These are phyloP conservation scores for Bombus waltoni DNA, from an alignment of 1,140 invertebrate genomes.

Conservation along the genomic window DNA sequence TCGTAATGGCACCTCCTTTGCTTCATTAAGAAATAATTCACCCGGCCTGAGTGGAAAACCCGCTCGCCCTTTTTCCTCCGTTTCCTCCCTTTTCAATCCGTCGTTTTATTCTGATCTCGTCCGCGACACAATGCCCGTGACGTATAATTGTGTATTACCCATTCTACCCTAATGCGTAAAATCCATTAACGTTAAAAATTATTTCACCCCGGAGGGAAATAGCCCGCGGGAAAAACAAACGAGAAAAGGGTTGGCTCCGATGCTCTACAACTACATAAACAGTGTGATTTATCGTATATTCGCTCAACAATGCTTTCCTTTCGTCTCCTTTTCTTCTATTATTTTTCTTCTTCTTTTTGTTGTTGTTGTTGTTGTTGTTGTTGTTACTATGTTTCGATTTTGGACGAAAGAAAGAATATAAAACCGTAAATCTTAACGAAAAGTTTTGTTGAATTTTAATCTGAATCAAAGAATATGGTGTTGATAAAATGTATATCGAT, in stretches of 20 bases:
- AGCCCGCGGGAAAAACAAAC: no score
- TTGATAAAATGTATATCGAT: no score
- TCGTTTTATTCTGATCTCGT: slow-evolving; percentile 18
- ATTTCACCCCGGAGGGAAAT: background rate
- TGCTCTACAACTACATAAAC: background rate
- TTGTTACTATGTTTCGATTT: no score
- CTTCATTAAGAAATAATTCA: slow-evolving; percentile 35
- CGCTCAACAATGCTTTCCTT: background rate
- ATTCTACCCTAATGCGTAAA: background rate
- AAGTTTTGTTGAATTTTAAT: no score
- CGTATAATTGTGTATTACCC: background rate
- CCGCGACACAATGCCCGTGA: background rate
- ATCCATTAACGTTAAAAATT: slow-evolving; percentile 32
- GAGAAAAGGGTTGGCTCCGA: background rate
- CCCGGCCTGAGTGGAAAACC: background rate
- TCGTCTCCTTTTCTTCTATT: background rate
- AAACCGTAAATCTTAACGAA: no score
- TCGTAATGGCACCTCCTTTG: slow-evolving; percentile 12
- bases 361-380: no score
- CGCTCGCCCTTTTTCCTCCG: background rate
- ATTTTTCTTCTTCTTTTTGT: background rate
- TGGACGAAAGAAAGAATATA: no score
- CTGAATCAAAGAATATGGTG: no score
- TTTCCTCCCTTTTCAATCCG: slow-evolving; percentile 3
- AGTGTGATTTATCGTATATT: background rate